These are phyloP conservation scores for Lycophotia porphyrea DNA, from an alignment of 2,888 invertebrate genomes.

Conservation along the genomic window DNA sequence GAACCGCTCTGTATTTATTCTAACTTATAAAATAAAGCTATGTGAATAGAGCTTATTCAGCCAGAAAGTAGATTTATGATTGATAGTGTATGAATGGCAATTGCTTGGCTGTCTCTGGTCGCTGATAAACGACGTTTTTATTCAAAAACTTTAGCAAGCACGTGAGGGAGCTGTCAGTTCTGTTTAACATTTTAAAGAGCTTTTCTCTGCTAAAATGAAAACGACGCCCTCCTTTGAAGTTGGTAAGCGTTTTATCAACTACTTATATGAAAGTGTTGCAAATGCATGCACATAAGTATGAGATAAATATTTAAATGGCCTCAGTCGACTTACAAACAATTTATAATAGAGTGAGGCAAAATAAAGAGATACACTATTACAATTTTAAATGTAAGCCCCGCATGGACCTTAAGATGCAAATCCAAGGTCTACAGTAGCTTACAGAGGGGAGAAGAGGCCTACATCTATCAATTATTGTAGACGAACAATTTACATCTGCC, in stretches of 20 bases:
- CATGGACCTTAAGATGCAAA: slow-evolving; percentile 65
- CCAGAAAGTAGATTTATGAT: slow-evolving; percentile 45
- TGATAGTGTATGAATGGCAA: slow-evolving; percentile 48
- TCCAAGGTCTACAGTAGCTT: slow-evolving; percentile 46
- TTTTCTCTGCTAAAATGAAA: slow-evolving; percentile 21
- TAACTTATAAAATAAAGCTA: slow-evolving; percentile 50
- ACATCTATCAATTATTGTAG: slow-evolving; percentile 47
- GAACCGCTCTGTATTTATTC: slow-evolving; percentile 55
- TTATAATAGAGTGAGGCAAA: slow-evolving; percentile 33
- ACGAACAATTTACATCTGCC: slow-evolving; percentile 46
- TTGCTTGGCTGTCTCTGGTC: slow-evolving; percentile 23
- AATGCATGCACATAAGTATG: slow-evolving; percentile 55
- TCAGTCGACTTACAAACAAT: slow-evolving; percentile 41
- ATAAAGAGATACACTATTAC: slow-evolving; percentile 63
- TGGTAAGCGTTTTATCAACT: slow-evolving; percentile 39
- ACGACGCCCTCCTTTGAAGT: slow-evolving; percentile 10
- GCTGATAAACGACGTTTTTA: slow-evolving; percentile 44
- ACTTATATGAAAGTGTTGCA: slow-evolving; percentile 40
- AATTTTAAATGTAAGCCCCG: slow-evolving; percentile 66
- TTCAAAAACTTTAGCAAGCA: slow-evolving; percentile 12
- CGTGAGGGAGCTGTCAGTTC: slow-evolving; percentile 17
- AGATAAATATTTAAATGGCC: slow-evolving; percentile 52
- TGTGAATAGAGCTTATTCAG: slow-evolving; percentile 40
- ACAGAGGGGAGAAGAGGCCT: slow-evolving; percentile 15
- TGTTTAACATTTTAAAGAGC: slow-evolving; percentile 20